These are phyloP conservation scores for Myotis brandtii DNA, from an alignment of 2,113 vertebrate genomes.

Conservation along the genomic window DNA sequence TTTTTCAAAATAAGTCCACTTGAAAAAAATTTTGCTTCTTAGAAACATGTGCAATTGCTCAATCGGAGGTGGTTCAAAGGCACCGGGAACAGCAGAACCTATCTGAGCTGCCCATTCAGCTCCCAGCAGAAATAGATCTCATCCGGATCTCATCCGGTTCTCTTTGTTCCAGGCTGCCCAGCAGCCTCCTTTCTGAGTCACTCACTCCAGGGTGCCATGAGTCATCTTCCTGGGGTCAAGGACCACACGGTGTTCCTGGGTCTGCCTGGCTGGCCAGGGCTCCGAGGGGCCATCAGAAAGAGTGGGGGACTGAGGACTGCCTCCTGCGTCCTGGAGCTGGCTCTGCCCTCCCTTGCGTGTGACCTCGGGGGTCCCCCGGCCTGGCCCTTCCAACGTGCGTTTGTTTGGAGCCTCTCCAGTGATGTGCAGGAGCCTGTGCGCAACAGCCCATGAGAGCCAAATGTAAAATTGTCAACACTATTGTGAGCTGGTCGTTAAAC, in stretches of 20 bases:
- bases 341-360: neutral
- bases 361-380: neutral
- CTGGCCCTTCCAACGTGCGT: neutral
- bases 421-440: neutral
- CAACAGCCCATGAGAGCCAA: neutral
- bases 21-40: slow-evolving; percentile 71
- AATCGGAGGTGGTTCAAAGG: slow-evolving; percentile 76
- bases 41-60: slow-evolving; percentile 80
- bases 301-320: neutral
- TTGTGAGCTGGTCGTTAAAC: neutral
- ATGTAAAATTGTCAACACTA: slow-evolving; percentile 5
- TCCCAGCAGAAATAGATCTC: slow-evolving; percentile 68
- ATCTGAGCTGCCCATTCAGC: slow-evolving; percentile 56
- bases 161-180: slow-evolving; percentile 60
- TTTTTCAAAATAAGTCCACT: slow-evolving; percentile 67
- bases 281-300: neutral
- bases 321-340: neutral
- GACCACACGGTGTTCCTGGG: neutral
- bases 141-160: slow-evolving; percentile 4
- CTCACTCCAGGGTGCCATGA: slow-evolving; percentile 13
- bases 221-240: slow-evolving; percentile 40
- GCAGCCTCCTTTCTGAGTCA: slow-evolving; percentile 49
- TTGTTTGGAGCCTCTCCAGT: neutral
- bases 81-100: slow-evolving; percentile 51
- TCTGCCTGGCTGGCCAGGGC: neutral